Conservation (phyloP, 2,113 vertebrate species). For the Tichodroma muraria region DNA sequence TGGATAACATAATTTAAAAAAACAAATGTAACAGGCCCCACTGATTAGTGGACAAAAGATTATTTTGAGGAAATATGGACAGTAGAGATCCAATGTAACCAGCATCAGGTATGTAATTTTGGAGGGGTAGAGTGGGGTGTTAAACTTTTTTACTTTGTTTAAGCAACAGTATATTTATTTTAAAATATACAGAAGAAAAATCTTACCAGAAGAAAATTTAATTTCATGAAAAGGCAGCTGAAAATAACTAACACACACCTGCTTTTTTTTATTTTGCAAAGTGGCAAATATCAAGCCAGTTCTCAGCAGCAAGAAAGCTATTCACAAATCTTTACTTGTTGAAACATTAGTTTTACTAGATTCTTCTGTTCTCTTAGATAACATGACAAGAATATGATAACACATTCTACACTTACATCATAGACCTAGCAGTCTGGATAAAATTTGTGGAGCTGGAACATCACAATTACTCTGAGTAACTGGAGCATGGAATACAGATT, state of each 20-base stretch:
- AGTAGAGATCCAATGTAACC: background rate
- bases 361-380: background rate
- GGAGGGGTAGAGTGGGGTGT: too few species aligned
- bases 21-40: too few species aligned
- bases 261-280: background rate
- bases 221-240: background rate
- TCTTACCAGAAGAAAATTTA: background rate
- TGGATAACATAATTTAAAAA: background rate
- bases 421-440: background rate
- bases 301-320: background rate
- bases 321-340: background rate
- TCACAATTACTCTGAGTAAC: slow-evolving; percentile 22
- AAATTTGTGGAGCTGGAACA: background rate
- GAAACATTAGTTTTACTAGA: background rate
- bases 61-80: background rate
- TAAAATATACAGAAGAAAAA: background rate
- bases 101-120: background rate
- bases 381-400: background rate
- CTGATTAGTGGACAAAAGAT: background rate
- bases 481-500: slow-evolving; percentile 27
- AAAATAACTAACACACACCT: background rate
- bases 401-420: background rate
- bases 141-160: background rate
- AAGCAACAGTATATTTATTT: background rate
- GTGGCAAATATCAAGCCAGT: background rate